Percentiles rank a stretch among this genome's conserved stretches.
Evolutionary conservation across 2,888 invertebrate genomes (phyloP).

Genomic region (Ephialtes manifestator): DNA sequence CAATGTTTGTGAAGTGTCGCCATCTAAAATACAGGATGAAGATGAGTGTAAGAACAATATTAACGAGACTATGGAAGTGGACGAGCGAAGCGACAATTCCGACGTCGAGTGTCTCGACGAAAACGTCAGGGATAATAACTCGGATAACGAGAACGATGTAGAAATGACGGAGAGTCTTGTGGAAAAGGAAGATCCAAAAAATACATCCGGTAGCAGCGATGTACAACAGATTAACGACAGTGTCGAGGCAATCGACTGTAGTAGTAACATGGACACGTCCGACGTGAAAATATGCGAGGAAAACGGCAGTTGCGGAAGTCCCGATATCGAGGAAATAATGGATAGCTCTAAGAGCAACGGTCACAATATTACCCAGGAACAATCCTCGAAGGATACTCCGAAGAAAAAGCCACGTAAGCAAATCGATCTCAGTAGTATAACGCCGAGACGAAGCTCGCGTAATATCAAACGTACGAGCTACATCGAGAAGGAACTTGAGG

Average conservation of each 20-base stretch:
- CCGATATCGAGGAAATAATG: constrained; percentile 84
- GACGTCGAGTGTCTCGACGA: constrained; percentile 85
- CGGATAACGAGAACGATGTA: constrained; percentile 67
- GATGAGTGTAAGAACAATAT: constrained; percentile 50
- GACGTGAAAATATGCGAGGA: constrained; percentile 83
- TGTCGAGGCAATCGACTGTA: constrained; percentile 76
- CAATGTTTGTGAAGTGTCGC: constrained; percentile 83
- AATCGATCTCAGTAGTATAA: constrained; percentile 83
- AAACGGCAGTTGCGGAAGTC: constrained; percentile 83
- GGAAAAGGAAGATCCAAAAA: constrained; percentile 83
- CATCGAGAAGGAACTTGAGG: constrained; percentile 87
- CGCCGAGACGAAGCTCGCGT: constrained; percentile 87
- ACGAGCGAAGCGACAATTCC: constrained; percentile 81
- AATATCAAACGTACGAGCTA: constrained; percentile 88
- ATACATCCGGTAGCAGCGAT: constrained; percentile 71
- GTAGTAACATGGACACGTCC: constrained; percentile 71
- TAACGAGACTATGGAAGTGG: constrained; percentile 82
- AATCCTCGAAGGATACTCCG: constrained; percentile 71
- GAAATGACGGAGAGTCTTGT: constrained; percentile 77
- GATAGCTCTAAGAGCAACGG: constrained; percentile 80
- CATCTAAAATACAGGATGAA: constrained; percentile 72
- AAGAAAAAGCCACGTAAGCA: constrained; percentile 80
- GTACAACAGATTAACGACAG: constrained; percentile 76
- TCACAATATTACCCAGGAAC: constrained; percentile 76
- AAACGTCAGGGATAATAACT: constrained; percentile 75